A percentile compares a stretch with the other conserved stretches of the same genome.
phyloP scores from a whole-genome alignment of 2,797 vertebrate genomes.

The Melopsittacus undulatus region DNA sequence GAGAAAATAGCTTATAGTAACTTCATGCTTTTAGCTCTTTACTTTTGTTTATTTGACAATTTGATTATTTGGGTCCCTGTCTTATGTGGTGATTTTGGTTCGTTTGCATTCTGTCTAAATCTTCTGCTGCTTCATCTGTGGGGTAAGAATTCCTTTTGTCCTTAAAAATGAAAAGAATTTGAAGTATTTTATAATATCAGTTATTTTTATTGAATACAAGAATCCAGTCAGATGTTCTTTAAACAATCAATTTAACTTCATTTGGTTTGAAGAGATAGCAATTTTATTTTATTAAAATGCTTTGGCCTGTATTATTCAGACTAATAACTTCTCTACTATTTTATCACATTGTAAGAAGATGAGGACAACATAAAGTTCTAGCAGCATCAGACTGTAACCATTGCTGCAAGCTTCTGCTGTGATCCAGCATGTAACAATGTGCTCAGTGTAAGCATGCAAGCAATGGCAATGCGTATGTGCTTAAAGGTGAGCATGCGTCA shows the following conservation, averaged over 20 bases:
- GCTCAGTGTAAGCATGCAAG: background rate
- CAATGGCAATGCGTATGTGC: background rate
- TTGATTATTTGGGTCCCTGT: constrained; percentile 48
- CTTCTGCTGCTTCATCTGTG: background rate
- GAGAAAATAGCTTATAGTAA: constrained; percentile 56
- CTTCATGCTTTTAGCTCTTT: constrained; percentile 51
- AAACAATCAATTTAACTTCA: background rate
- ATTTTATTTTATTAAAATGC: constrained; percentile 22
- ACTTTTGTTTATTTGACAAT: constrained; percentile 62
- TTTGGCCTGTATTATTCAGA: background rate
- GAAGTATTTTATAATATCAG: background rate
- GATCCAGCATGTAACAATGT: background rate
- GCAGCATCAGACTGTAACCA: background rate
- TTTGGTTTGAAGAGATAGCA: background rate
- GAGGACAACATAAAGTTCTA: background rate
- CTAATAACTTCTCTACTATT: background rate
- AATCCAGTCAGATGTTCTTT: background rate
- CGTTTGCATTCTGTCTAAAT: constrained; percentile 9
- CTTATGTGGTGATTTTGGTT: constrained; percentile 13
- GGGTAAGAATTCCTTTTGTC: background rate
- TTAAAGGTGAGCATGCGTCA: background rate
- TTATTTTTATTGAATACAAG: background rate
- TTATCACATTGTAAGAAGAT: background rate
- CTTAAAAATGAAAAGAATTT: constrained; percentile 2
- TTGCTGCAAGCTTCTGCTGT: background rate